These are phyloP conservation scores for Plutella xylostella DNA, from an alignment of 2,888 invertebrate species.

Conservation along the genomic window DNA sequence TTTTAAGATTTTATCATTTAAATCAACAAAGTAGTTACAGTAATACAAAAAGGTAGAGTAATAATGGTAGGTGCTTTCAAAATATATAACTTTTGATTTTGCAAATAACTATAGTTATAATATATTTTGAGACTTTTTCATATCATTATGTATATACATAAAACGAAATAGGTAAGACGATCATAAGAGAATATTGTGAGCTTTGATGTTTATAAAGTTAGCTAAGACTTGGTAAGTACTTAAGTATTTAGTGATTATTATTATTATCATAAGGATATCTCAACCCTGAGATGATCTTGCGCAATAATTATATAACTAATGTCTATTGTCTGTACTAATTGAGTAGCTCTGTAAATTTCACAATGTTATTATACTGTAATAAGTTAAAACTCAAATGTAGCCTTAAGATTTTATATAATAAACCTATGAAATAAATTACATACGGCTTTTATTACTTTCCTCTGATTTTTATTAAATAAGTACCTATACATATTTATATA, in stretches of 20 bases:
- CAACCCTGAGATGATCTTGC: constrained; percentile 44
- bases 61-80: no score
- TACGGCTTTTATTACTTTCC: constrained; percentile 20
- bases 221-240: constrained; percentile 52
- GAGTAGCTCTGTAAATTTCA: constrained; percentile 65
- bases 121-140: constrained; percentile 46
- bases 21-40: no score
- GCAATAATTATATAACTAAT: constrained; percentile 61
- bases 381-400: constrained; percentile 63
- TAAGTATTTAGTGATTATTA: constrained; percentile 48
- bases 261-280: constrained; percentile 45
- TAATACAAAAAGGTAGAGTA: no score
- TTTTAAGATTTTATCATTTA: no score
- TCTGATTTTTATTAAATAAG: no score
- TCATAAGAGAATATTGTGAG: constrained; percentile 61
- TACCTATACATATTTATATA: no score
- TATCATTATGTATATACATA: constrained; percentile 64
- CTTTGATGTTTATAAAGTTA: constrained; percentile 61
- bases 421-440: constrained; percentile 66
- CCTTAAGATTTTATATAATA: constrained; percentile 69
- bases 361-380: constrained; percentile 58
- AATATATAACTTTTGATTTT: no score
- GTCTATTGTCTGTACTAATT: constrained; percentile 61
- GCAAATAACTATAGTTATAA: no score
- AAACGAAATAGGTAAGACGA: constrained; percentile 46